Conservation (phyloP, 2,797 vertebrate species). For the Channa striata region DNA sequence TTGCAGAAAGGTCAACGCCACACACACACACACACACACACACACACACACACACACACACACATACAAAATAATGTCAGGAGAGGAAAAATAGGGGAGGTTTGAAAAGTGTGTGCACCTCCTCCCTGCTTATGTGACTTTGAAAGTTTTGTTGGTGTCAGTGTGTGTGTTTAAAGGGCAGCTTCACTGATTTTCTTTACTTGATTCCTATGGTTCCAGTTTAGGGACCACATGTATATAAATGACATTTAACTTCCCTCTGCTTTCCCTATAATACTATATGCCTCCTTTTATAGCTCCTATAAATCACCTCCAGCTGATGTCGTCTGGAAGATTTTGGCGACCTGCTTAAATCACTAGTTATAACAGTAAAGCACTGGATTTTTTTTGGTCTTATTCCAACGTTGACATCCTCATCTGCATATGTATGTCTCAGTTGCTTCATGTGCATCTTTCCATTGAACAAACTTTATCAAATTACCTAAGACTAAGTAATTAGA, state of each 20-base stretch:
- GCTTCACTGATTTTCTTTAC: neutral
- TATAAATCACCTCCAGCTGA: neutral
- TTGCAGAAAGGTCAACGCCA: slow-evolving; percentile 96
- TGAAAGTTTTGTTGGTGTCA: slow-evolving; percentile 74
- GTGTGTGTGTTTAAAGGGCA: slow-evolving; percentile 23
- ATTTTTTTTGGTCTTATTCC: no score
- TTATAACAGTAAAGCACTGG: neutral
- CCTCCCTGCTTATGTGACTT: slow-evolving; percentile 73
- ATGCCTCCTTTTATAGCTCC: neutral
- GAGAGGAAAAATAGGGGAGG: slow-evolving; percentile 66
- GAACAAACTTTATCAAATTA: no score
- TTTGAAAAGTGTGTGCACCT: slow-evolving; percentile 52
- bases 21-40: slow-evolving; percentile 44
- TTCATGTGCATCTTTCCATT: no score
- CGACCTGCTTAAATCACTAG: neutral
- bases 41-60: slow-evolving; percentile 22
- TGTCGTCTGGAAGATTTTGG: neutral
- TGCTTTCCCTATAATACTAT: neutral
- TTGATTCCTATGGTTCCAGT: neutral
- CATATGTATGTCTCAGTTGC: no score
- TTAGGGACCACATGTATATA: neutral
- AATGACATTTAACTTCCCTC: neutral
- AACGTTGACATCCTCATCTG: no score
- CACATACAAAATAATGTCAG: slow-evolving; percentile 66
- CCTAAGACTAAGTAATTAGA: no score